Percentiles rank a stretch among this genome's conserved stretches.
These are phyloP conservation scores for Drosophila pseudoananassae DNA, from an alignment of 1,140 invertebrate species.

Conservation along the genomic window DNA sequence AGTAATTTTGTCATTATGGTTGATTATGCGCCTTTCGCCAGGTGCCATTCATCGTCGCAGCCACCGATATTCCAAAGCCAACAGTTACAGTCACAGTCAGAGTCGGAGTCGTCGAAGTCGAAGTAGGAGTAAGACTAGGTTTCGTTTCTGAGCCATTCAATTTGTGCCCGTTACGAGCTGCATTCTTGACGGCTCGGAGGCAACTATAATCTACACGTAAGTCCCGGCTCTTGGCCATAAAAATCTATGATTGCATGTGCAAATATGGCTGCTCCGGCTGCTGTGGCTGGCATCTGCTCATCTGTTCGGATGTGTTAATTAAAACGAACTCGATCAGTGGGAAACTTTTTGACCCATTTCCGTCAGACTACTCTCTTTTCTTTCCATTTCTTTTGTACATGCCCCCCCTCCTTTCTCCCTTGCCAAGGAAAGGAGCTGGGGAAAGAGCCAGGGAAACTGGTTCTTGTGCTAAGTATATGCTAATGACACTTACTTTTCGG, in stretches of 20 bases:
- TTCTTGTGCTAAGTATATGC: slow-evolving; percentile 79
- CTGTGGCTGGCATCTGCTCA: slow-evolving; percentile 1
- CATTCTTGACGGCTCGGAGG: slow-evolving; percentile 56
- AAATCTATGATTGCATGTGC: slow-evolving; percentile 35
- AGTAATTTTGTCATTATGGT: slow-evolving; percentile 79
- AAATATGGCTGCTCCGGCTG: slow-evolving; percentile 22
- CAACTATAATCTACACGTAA: slow-evolving; percentile 5
- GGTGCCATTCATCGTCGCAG: slow-evolving; percentile 20
- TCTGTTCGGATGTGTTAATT: slow-evolving; percentile 59
- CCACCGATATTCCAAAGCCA: slow-evolving; percentile 2
- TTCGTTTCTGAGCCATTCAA: slow-evolving; percentile 31
- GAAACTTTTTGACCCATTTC: slow-evolving; percentile 66
- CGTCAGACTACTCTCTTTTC: slow-evolving; percentile 25
- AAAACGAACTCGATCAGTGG: slow-evolving; percentile 47
- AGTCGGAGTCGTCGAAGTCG: neutral
- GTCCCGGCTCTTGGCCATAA: slow-evolving; percentile 4
- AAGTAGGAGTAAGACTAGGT: neutral
- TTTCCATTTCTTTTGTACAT: slow-evolving; percentile 24
- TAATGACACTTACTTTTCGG: slow-evolving; percentile 68
- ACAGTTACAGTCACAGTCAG: neutral
- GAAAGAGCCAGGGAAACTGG: slow-evolving; percentile 30
- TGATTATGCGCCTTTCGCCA: slow-evolving; percentile 72
- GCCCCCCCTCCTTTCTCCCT: neutral
- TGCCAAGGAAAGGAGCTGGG: too few species aligned
- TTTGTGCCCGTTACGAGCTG: slow-evolving; percentile 63